These are phyloP conservation scores for Agrenia bidenticulata DNA, from an alignment of 2,888 invertebrate genomes.

Conservation along the genomic window DNA sequence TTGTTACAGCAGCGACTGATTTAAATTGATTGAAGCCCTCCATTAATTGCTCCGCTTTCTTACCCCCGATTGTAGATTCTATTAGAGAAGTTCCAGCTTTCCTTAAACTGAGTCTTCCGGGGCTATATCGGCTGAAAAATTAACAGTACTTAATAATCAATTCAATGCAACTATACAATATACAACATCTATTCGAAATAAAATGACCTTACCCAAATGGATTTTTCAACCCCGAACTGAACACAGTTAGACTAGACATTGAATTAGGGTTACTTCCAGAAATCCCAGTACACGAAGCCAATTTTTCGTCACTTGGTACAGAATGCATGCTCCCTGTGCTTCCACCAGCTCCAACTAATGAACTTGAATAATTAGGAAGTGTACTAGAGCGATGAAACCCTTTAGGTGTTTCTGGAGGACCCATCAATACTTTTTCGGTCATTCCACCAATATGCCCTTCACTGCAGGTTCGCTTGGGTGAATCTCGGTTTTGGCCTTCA, in stretches of 20 bases:
- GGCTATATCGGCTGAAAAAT: slow-evolving; percentile 77
- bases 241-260: slow-evolving; percentile 63
- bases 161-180: slow-evolving; percentile 8
- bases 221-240: slow-evolving; percentile 79
- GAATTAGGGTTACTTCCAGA: slow-evolving; percentile 38
- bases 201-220: slow-evolving; percentile 72
- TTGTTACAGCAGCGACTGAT: slow-evolving; percentile 74
- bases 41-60: slow-evolving; percentile 82
- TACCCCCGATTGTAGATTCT: slow-evolving; percentile 56
- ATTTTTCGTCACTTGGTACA: slow-evolving; percentile 21
- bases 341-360: slow-evolving; percentile 17
- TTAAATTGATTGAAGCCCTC: slow-evolving; percentile 83
- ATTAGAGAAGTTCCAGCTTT: slow-evolving; percentile 62
- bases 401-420: slow-evolving; percentile 31
- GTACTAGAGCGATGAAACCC: slow-evolving; percentile 52
- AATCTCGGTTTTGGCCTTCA: slow-evolving; percentile 36
- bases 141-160: slow-evolving; percentile 13
- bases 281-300: slow-evolving; percentile 26
- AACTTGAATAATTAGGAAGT: slow-evolving; percentile 50
- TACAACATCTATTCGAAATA: not conserved
- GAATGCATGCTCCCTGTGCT: slow-evolving; percentile 18
- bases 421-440: slow-evolving; percentile 32
- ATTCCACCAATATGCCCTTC: slow-evolving; percentile 48
- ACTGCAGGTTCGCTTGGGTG: slow-evolving; percentile 52
- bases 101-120: slow-evolving; percentile 76